Evolutionary conservation across 2,888 invertebrate species (phyloP).

Genomic region (Cantharis rustica): DNA sequence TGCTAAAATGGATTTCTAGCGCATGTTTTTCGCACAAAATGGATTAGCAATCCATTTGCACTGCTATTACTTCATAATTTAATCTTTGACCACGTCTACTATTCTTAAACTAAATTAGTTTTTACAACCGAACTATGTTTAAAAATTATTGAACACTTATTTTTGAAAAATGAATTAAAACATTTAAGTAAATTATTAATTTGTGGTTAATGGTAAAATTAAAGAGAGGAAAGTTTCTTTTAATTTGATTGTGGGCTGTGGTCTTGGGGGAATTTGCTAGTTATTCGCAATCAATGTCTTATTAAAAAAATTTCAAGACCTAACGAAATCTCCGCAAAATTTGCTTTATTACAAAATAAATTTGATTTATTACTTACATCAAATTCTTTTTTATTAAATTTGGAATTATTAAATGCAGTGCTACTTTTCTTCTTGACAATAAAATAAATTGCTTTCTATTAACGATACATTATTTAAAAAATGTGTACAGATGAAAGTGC

Average conservation of each 20-base stretch:
- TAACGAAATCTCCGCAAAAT: neutral
- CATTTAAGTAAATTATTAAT: neutral
- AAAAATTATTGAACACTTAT: neutral
- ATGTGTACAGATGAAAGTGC: too few relatives aligned
- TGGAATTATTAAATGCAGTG: neutral
- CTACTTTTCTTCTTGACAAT: neutral
- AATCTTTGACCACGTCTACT: constrained; percentile 33
- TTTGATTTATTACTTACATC: neutral
- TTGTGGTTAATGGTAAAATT: neutral
- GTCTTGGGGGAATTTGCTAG: neutral
- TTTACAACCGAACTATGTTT: neutral
- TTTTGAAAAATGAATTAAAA: neutral
- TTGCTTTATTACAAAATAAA: neutral
- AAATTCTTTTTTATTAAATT: neutral
- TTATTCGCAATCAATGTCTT: neutral
- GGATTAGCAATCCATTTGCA: constrained; percentile 43
- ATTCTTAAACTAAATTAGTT: neutral
- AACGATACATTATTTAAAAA: too few relatives aligned
- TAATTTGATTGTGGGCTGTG: neutral
- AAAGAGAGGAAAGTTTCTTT: neutral
- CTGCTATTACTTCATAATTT: constrained; percentile 43
- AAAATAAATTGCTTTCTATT: too few relatives aligned
- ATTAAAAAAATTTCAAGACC: neutral
- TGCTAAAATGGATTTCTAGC: constrained; percentile 13
- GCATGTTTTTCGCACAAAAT: constrained; percentile 34